Evolutionary conservation across 2,797 vertebrate genomes (phyloP).

Genomic region (Geotrypetes seraphini): DNA sequence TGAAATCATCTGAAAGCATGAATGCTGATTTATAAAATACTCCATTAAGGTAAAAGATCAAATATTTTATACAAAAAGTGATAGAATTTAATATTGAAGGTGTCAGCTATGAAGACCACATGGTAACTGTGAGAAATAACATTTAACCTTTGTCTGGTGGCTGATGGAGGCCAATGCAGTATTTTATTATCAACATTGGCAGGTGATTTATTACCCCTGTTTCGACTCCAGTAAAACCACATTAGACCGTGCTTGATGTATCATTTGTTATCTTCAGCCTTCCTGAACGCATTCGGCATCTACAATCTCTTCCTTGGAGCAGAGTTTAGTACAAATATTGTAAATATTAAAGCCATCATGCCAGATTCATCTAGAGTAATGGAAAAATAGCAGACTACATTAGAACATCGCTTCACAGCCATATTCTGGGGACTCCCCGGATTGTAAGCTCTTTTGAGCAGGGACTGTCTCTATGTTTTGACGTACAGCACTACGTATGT

Average conservation of each 20-base stretch:
- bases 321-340: slow-evolving; percentile 26
- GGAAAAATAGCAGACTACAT: too few relatives aligned
- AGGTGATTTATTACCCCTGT: slow-evolving; percentile 67
- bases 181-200: slow-evolving; percentile 65
- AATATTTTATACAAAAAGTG: slow-evolving; percentile 43
- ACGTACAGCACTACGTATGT: too few relatives aligned
- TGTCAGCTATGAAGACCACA: slow-evolving; percentile 59
- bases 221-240: slow-evolving; percentile 65
- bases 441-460: too few relatives aligned
- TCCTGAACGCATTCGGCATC: slow-evolving; percentile 46
- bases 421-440: too few relatives aligned
- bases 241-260: slow-evolving; percentile 52
- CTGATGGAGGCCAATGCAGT: slow-evolving; percentile 53
- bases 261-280: slow-evolving; percentile 61
- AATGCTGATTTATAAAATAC: slow-evolving; percentile 21
- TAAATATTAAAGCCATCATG: slow-evolving; percentile 53
- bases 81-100: slow-evolving; percentile 49
- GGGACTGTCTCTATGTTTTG: too few relatives aligned
- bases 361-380: slow-evolving; percentile 36
- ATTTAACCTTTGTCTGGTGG: slow-evolving; percentile 59
- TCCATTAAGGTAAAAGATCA: slow-evolving; percentile 38
- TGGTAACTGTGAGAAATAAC: slow-evolving; percentile 57
- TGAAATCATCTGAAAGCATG: slow-evolving; percentile 27
- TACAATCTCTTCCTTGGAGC: slow-evolving; percentile 44
- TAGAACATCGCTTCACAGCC: too few relatives aligned